Evolutionary conservation across 2,888 invertebrate genomes (phyloP), one percentile per base, ranked within the genome.

Genomic region (Plebejus anna): DNA sequence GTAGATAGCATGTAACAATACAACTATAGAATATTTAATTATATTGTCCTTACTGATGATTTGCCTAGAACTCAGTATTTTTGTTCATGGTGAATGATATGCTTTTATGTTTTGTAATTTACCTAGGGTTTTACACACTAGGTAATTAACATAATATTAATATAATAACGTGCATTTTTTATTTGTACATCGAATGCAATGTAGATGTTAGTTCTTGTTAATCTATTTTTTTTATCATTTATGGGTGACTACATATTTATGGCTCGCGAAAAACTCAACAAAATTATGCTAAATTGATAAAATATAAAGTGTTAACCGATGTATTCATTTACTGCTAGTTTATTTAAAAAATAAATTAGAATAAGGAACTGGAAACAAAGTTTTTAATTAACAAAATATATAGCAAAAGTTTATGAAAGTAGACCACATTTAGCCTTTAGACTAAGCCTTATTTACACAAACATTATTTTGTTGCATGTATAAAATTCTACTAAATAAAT

Each of bases 41-140:
- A 47, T 47, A 47, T 47, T 42, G 9, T 42, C 2, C 28, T 61
- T 32, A 1, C 66, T 66, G 11, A 16, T 77, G 76, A 61, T 36
- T 77, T 75, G 61, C 75, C 42, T 59, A 42, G 66, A 86, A 86
- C 86, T 86, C 81, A 82, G 88, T 88, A 87, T 87, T 88, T 89
- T 38, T 87, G 84, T 86, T 84, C 72, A 75, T 77, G 75, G 76
- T 75, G 75, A 38, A 77, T 22, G 22, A 22, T 75, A 42, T 77
- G 77, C 78, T 51, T 55, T 51, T 72, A 47, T 55, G 28, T 55
- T 73, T 73, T 55, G 66, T 66, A 51, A 73, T 51, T 73, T 73
- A 32, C 32, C 55, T 51, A 55, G 55, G 6, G 55, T 73, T 73
- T 73, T 73, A 55, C 16, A 55, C 4, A 51, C 51, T 22, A 22